phyloP scores from a whole-genome alignment of 1,140 invertebrate genomes.

The Drosophila navojoa region DNA sequence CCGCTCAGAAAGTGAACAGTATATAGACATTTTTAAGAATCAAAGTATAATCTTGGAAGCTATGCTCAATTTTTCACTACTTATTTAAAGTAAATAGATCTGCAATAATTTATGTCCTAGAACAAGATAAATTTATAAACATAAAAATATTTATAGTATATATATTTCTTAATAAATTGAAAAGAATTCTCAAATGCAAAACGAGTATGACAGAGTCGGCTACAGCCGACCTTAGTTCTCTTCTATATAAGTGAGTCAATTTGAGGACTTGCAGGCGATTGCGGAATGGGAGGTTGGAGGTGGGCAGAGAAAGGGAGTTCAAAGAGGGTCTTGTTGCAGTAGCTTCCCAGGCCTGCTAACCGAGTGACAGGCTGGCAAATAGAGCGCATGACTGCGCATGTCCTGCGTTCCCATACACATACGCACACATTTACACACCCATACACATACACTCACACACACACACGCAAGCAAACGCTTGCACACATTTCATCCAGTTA shows the following conservation, averaged over 20 bases:
- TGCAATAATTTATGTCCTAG: too few relatives aligned
- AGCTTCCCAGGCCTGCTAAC: constrained; percentile 49
- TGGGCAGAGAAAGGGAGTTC: background rate
- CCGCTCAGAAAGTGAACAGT: too few relatives aligned
- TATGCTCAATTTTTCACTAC: too few relatives aligned
- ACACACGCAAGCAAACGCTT: constrained; percentile 1
- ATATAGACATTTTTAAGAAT: too few relatives aligned
- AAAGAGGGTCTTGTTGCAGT: constrained; percentile 46
- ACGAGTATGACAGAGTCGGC: too few relatives aligned
- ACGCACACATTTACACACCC: constrained; percentile 1
- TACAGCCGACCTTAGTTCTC: background rate
- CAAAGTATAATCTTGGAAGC: too few relatives aligned
- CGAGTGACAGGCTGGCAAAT: constrained; percentile 40
- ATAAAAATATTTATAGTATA: too few relatives aligned
- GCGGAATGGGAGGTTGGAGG: background rate
- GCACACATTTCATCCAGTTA: constrained; percentile 34
- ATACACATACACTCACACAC: background rate
- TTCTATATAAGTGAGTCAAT: constrained; percentile 63
- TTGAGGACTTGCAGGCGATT: constrained; percentile 10
- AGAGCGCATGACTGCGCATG: constrained; percentile 62
- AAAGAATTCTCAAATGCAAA: too few relatives aligned
- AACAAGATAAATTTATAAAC: too few relatives aligned
- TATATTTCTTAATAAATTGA: too few relatives aligned
- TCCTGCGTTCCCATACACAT: constrained; percentile 54
- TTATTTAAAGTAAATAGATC: too few relatives aligned